Conservation (phyloP, 1,140 invertebrate species). For the Drosophila grimshawi region DNA sequence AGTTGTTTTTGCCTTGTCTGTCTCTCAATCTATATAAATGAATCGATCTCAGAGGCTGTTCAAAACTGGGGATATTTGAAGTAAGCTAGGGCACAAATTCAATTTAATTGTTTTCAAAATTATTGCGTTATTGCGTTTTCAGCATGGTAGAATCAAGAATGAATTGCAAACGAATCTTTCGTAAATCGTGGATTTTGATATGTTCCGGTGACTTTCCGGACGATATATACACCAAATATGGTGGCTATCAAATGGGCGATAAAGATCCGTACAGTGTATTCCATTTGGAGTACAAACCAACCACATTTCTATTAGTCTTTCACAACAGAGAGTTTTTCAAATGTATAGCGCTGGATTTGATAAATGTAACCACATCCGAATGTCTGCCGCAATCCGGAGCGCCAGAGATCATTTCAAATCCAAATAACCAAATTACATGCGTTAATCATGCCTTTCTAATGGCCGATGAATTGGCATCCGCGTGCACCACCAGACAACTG, state of each 20-base stretch:
- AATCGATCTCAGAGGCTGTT: too few relatives aligned
- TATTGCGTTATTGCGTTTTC: background rate
- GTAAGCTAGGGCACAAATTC: background rate
- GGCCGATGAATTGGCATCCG: slow-evolving; percentile 17
- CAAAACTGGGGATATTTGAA: background rate
- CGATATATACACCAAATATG: slow-evolving; percentile 10
- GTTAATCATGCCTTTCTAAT: slow-evolving; percentile 7
- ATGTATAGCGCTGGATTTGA: background rate
- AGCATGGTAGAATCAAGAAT: too few relatives aligned
- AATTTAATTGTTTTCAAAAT: slow-evolving; percentile 1
- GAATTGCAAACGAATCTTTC: background rate
- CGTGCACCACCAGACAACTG: background rate
- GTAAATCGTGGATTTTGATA: background rate
- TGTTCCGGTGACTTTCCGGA: slow-evolving; percentile 17
- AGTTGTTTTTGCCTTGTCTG: too few relatives aligned
- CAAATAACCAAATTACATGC: slow-evolving; percentile 1
- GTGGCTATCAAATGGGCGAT: background rate
- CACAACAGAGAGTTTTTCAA: background rate
- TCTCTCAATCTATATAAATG: too few relatives aligned
- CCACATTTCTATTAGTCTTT: slow-evolving; percentile 9
- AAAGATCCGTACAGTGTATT: slow-evolving; percentile 19
- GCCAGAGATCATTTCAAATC: too few relatives aligned
- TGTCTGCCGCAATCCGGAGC: background rate
- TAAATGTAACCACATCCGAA: background rate
- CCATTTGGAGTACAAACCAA: background rate